A percentile compares a stretch with the other conserved stretches of the same genome.
Conservation (phyloP, 2,888 invertebrate species). For the Plagodis dolabraria region DNA sequence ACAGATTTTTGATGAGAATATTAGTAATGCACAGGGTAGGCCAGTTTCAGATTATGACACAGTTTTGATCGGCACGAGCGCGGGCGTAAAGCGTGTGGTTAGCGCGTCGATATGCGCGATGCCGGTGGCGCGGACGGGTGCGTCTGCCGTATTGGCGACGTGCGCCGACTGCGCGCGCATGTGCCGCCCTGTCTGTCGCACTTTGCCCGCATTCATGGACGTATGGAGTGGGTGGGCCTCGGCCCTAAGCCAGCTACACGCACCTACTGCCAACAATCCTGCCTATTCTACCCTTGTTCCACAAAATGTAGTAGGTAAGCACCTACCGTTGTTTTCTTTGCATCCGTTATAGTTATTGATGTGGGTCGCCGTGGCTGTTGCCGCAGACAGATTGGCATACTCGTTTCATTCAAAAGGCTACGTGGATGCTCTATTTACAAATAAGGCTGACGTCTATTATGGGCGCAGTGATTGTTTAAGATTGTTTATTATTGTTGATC, state of each 20-base stretch:
- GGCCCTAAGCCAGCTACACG: slow-evolving; percentile 2
- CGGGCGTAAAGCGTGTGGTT: slow-evolving; percentile 38
- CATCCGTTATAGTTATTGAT: slow-evolving; percentile 3
- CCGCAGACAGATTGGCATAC: slow-evolving; percentile 5
- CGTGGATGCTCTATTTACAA: no score
- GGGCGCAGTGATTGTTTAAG: no score
- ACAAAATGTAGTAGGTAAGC: slow-evolving; percentile 2
- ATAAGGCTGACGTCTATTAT: no score
- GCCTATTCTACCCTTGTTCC: not conserved
- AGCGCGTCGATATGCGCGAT: slow-evolving; percentile 66
- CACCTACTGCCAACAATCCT: not conserved
- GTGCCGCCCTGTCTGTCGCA: slow-evolving; percentile 40
- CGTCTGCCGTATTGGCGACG: slow-evolving; percentile 63
- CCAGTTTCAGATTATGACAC: slow-evolving; percentile 21
- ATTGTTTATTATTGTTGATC: no score
- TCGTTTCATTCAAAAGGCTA: no score
- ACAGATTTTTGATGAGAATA: not conserved
- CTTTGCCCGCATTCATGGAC: slow-evolving; percentile 22
- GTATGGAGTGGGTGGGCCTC: slow-evolving; percentile 23
- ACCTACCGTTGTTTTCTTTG: slow-evolving; percentile 4
- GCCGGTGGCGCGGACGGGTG: slow-evolving; percentile 61
- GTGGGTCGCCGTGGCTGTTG: slow-evolving; percentile 5
- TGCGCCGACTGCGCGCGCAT: slow-evolving; percentile 59
- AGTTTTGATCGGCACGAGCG: slow-evolving; percentile 29
- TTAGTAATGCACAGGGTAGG: slow-evolving; percentile 10